These are phyloP conservation scores for Sarcophaga peregrina DNA, from an alignment of 1,140 invertebrate genomes.

Conservation along the genomic window DNA sequence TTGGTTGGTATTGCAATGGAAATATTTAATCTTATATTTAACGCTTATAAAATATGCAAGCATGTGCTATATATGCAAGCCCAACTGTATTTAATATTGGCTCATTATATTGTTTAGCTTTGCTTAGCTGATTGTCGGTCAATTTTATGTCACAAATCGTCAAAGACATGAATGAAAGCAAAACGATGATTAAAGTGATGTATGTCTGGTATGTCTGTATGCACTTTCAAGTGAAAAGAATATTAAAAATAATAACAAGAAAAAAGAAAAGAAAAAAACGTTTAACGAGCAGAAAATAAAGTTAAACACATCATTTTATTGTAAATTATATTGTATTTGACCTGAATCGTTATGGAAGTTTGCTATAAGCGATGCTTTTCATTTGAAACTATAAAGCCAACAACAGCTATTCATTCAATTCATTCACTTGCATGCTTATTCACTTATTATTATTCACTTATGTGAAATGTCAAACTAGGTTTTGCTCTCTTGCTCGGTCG, in stretches of 20 bases:
- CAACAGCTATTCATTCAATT: background rate
- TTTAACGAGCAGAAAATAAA: too few species aligned
- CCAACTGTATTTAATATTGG: background rate
- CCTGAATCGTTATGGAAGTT: background rate
- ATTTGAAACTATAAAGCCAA: background rate
- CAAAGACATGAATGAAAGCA: background rate
- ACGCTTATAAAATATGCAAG: too few species aligned
- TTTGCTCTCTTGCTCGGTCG: background rate
- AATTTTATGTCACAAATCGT: constrained; percentile 21
- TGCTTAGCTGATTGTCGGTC: background rate
- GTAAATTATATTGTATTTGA: constrained; percentile 11
- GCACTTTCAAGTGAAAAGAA: constrained; percentile 4
- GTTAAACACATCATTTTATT: background rate
- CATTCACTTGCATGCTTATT: background rate
- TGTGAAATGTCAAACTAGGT: constrained; percentile 14
- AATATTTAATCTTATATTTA: too few species aligned
- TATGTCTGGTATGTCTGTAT: background rate
- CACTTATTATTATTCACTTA: background rate
- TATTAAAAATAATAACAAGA: background rate
- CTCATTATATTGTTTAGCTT: background rate
- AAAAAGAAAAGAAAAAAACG: too few species aligned
- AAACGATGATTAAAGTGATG: background rate
- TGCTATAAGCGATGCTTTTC: background rate
- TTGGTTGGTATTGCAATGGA: too few species aligned
- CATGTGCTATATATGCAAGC: too few species aligned